These are phyloP conservation scores for Pollenia amentaria DNA, from an alignment of 2,888 invertebrate genomes.

Conservation along the genomic window DNA sequence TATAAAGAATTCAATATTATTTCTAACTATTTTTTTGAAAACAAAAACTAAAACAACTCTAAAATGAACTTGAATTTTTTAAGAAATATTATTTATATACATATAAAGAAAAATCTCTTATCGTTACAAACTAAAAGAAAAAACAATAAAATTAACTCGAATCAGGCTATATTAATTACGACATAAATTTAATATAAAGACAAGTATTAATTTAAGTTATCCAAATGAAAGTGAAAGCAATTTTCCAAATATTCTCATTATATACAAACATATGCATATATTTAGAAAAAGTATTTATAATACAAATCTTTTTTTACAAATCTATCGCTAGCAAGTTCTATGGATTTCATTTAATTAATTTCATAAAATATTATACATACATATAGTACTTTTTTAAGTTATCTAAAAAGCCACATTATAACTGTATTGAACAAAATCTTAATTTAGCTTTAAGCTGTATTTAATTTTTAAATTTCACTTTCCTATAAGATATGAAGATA, in stretches of 20 bases:
- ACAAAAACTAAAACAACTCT: conserved; percentile 1
- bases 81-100: conserved; percentile 42
- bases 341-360: neutral
- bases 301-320: neutral
- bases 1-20: conserved; percentile 59
- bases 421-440: conserved; percentile 22
- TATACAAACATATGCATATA: neutral
- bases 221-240: conserved; percentile 66
- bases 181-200: conserved; percentile 57
- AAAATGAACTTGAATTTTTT: conserved; percentile 38
- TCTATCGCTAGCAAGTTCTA: neutral
- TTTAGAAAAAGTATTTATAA: conserved; percentile 1
- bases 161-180: conserved; percentile 75
- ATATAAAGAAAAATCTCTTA: conserved; percentile 10
- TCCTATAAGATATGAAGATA: too few relatives aligned
- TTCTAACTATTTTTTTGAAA: conserved; percentile 50
- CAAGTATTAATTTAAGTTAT: conserved; percentile 71
- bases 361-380: neutral
- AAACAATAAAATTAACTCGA: conserved; percentile 75
- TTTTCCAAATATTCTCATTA: conserved; percentile 54
- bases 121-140: conserved; percentile 44
- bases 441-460: neutral
- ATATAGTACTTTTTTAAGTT: neutral
- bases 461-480: neutral
- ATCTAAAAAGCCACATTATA: conserved; percentile 6